These are phyloP conservation scores for Colletes latitarsis DNA, from an alignment of 1,140 invertebrate species.

Conservation along the genomic window DNA sequence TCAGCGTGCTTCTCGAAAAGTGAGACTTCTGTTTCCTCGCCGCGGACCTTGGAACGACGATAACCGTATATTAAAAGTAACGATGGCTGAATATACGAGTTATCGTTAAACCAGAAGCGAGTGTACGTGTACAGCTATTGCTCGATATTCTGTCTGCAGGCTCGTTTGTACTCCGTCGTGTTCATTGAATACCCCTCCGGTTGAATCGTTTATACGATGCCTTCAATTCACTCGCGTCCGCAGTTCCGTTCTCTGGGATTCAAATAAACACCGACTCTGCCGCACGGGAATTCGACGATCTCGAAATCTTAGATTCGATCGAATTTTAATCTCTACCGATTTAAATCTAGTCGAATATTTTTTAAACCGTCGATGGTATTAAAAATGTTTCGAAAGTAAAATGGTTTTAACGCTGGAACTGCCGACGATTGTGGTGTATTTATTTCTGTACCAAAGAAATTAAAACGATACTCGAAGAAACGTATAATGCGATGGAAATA, in stretches of 20 bases:
- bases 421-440: too few species aligned
- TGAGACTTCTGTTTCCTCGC: constrained; percentile 2
- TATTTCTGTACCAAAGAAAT: too few species aligned
- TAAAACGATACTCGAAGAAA: too few species aligned
- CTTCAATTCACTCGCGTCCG: neutral
- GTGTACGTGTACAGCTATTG: neutral
- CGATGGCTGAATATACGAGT: neutral
- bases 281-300: too few species aligned
- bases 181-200: constrained; percentile 2
- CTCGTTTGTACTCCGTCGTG: constrained; percentile 12
- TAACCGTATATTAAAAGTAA: constrained; percentile 11
- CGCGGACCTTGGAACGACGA: constrained; percentile 1
- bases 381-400: too few species aligned
- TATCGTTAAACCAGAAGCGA: constrained; percentile 1
- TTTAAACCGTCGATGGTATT: too few species aligned
- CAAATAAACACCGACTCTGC: neutral
- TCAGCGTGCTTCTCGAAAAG: neutral
- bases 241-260: neutral
- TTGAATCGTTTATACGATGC: neutral
- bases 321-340: too few species aligned
- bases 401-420: too few species aligned
- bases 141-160: neutral
- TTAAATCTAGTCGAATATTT: too few species aligned
- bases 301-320: too few species aligned
- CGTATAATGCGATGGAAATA: too few species aligned